Percentiles rank a stretch among this genome's conserved stretches.
Evolutionary conservation across 2,888 invertebrate genomes (phyloP).

Genomic region (Phymatocera aterrima): DNA sequence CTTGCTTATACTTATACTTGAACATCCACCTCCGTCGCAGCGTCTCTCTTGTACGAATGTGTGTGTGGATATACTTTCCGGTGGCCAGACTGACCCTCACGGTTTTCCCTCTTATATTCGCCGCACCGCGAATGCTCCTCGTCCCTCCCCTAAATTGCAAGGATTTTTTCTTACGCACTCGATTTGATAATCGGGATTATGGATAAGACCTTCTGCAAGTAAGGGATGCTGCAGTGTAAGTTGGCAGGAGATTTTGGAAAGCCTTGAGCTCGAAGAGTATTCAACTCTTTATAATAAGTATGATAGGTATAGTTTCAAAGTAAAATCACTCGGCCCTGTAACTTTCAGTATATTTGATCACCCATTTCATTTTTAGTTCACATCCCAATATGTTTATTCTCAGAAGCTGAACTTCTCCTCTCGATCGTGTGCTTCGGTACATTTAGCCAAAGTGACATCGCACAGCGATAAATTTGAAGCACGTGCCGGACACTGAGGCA

Average conservation of each 20-base stretch:
- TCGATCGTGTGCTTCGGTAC: no score
- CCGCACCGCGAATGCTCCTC: not conserved
- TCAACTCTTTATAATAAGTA: no score
- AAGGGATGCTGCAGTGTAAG: not conserved
- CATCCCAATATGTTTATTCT: no score
- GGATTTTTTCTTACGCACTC: slow-evolving; percentile 41
- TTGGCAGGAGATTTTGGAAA: not conserved
- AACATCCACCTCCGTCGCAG: slow-evolving; percentile 18
- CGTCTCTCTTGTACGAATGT: not conserved
- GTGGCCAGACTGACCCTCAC: not conserved
- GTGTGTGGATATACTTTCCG: not conserved
- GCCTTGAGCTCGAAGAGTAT: not conserved
- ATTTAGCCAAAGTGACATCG: no score
- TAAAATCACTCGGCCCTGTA: not conserved
- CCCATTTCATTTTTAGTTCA: no score
- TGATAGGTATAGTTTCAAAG: not conserved
- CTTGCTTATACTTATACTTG: slow-evolving; percentile 48
- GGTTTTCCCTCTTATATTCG: not conserved
- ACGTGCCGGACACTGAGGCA: no score
- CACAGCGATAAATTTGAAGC: no score
- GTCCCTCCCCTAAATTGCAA: not conserved
- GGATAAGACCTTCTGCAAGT: not conserved
- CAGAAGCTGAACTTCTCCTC: no score
- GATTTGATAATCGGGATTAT: slow-evolving; percentile 43
- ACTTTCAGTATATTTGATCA: no score